These are phyloP conservation scores for Pristis pectinata DNA, from an alignment of 2,797 vertebrate species.

Conservation along the genomic window DNA sequence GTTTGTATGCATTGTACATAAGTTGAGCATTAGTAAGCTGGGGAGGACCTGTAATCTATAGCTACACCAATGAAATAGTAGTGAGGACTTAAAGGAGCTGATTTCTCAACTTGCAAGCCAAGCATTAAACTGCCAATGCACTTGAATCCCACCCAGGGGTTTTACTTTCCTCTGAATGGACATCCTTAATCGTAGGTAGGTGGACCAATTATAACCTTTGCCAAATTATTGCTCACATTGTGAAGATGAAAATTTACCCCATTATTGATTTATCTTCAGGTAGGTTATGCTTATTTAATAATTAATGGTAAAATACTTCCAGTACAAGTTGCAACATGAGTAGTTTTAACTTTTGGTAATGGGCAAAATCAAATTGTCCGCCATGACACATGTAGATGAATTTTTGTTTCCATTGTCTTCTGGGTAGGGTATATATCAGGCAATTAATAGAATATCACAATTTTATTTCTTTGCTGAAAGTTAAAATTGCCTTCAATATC, in stretches of 20 bases:
- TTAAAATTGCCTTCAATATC: background rate
- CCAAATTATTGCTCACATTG: background rate
- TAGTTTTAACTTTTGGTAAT: background rate
- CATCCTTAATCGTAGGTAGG: background rate
- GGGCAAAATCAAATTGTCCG: background rate
- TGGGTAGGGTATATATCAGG: background rate
- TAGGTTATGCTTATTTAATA: background rate
- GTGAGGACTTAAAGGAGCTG: background rate
- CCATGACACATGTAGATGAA: background rate
- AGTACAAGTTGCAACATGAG: background rate
- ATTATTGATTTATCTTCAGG: background rate
- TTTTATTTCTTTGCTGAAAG: background rate
- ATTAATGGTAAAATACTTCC: background rate
- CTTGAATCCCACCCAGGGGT: background rate
- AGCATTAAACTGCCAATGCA: background rate
- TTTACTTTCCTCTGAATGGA: background rate
- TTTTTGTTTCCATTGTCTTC: background rate
- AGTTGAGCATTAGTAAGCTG: no score
- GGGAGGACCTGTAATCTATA: no score
- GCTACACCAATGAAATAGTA: background rate
- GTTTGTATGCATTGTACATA: no score
- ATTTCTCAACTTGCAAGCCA: background rate
- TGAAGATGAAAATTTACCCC: background rate
- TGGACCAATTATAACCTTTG: background rate
- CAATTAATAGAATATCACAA: background rate